Evolutionary conservation across 2,888 invertebrate genomes (phyloP).

Genomic region (Vanessa cardui): DNA sequence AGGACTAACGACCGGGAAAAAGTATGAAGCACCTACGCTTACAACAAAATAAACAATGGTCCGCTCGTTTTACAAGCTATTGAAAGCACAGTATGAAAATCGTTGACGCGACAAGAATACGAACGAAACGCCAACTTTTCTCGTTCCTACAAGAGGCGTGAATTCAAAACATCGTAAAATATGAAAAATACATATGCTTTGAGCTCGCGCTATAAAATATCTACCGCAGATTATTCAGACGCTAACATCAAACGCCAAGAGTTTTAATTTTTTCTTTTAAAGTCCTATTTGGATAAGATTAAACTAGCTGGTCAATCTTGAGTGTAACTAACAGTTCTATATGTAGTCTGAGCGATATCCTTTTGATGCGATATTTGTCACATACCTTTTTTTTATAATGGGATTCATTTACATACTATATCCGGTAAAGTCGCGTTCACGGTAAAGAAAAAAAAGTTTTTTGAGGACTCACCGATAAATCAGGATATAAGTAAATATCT

Average conservation of each 20-base stretch:
- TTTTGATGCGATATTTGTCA: too few species aligned
- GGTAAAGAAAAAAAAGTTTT: too few species aligned
- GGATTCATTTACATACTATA: too few species aligned
- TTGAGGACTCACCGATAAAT: too few species aligned
- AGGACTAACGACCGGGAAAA: conserved; percentile 39
- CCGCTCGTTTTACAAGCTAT: conserved; percentile 50
- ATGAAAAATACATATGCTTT: conserved; percentile 53
- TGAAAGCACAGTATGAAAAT: conserved; percentile 49
- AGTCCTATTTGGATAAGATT: too few species aligned
- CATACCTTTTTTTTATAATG: too few species aligned
- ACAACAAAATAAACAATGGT: conserved; percentile 41
- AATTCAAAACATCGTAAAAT: conserved; percentile 79
- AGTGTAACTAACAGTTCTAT: too few species aligned
- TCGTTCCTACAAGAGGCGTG: conserved; percentile 59
- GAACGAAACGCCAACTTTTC: conserved; percentile 51
- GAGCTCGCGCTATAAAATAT: conserved; percentile 7
- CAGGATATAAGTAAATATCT: too few species aligned
- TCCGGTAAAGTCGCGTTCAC: too few species aligned
- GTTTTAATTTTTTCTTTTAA: conserved; percentile 1
- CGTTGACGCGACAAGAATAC: conserved; percentile 46
- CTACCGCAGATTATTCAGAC: conserved; percentile 26
- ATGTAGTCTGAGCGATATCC: too few species aligned
- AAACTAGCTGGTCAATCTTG: too few species aligned
- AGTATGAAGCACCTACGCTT: conserved; percentile 40
- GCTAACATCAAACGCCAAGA: conserved; percentile 35